Evolutionary conservation across 2,113 vertebrate species (phyloP), one percentile per base, ranked within the genome.

Genomic region (Micromys minutus): DNA sequence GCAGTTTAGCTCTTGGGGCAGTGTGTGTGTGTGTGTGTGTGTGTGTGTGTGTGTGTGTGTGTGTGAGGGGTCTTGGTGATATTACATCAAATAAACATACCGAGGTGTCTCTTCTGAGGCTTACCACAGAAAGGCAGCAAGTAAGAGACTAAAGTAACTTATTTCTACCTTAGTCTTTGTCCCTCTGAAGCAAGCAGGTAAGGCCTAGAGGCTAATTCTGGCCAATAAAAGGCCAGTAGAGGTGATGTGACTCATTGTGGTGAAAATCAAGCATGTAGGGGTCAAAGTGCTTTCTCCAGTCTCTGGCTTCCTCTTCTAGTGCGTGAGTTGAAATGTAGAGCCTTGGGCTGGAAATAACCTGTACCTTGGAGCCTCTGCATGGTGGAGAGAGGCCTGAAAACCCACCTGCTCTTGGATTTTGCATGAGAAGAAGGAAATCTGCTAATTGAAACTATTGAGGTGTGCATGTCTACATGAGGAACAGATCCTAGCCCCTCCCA

Each of bases 51-150:
- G 59, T 19, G 55, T 22, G 59, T 5, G 22, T 61, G 61, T 8
- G 7, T 63, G 9, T 29, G 65, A 93, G 61, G 74, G 76, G 72
- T 95, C 75, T 86, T 59, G 57, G 0, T 39, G 26, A 69, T 26
- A 80, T 61, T 57, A 63, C 16, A 92, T 79, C 17, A 31, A 52
- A 52, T 21, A 88, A 76, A 21, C 79, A 85, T 22, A 85, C 36
- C 67, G 76, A 90, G 63, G 57, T 61, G 61, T 42, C 74, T 91
- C 47, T 92, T n/a, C n/a, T 57, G 71, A 89, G 89, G 42, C 80
- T 16, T 61, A 31, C 15, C 50, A 74, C 59, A 87, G 69, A 89
- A 45, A 11, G 31, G 12, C 72, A 24, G 7, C n/a, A n/a, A n/a
- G 36, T 19, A 67, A 80, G 71, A 93, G 52, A 72, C 65, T 42